Conservation (phyloP, 2,888 invertebrate species). For the Zeuzera pyrina region DNA sequence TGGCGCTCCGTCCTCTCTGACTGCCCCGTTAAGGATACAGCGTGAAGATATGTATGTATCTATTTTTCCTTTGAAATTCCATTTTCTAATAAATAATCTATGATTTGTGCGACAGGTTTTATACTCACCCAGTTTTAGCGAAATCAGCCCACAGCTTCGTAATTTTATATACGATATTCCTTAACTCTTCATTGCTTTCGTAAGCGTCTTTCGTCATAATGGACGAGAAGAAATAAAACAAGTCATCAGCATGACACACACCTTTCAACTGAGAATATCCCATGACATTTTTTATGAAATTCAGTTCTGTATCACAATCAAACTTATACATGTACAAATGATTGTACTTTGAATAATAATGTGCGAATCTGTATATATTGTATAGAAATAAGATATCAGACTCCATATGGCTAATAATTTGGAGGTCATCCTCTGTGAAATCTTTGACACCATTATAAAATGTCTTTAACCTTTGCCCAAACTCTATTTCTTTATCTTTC, state of each 20-base stretch:
- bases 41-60: too few relatives aligned
- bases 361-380: constrained; percentile 32
- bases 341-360: constrained; percentile 24
- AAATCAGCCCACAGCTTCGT: constrained; percentile 56
- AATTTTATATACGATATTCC: constrained; percentile 29
- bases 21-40: too few relatives aligned
- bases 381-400: constrained; percentile 35
- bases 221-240: constrained; percentile 46
- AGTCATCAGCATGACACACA: constrained; percentile 50
- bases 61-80: too few relatives aligned
- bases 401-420: constrained; percentile 26
- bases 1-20: too few relatives aligned
- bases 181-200: constrained; percentile 23
- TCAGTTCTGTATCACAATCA: constrained; percentile 39
- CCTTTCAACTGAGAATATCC: constrained; percentile 31
- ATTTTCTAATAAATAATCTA: too few relatives aligned
- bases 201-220: constrained; percentile 29
- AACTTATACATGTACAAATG: constrained; percentile 40
- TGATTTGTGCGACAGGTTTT: too few relatives aligned
- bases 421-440: constrained; percentile 21
- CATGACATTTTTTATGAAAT: constrained; percentile 30
- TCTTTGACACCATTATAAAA: constrained; percentile 33
- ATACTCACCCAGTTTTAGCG: constrained; percentile 45
- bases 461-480: constrained; percentile 31
- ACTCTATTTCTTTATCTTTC: constrained; percentile 22